Conservation (phyloP, 2,888 invertebrate species). For the Scrobipalpa costella region DNA sequence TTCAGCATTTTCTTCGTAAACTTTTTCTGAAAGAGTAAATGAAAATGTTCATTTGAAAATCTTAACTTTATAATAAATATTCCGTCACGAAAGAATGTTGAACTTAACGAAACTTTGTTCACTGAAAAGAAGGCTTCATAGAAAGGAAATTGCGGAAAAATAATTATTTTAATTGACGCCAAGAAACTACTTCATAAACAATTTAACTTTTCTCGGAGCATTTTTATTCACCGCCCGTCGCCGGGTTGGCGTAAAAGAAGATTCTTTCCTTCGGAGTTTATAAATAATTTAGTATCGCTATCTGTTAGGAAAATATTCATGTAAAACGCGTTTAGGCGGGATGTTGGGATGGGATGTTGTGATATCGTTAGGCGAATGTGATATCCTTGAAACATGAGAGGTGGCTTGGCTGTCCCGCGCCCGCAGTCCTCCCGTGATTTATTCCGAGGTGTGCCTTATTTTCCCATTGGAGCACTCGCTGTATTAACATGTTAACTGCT, state of each 20-base stretch:
- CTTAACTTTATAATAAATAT: constrained; percentile 9
- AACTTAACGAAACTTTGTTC: constrained; percentile 12
- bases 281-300: constrained; percentile 13
- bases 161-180: constrained; percentile 12
- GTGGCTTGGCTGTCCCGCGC: constrained; percentile 11
- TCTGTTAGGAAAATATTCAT: constrained; percentile 8
- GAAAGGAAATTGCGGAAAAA: constrained; percentile 1
- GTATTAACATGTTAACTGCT: constrained; percentile 6
- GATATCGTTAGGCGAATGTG: background rate
- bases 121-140: constrained; percentile 4
- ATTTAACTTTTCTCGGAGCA: constrained; percentile 1
- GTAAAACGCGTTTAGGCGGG: constrained; percentile 2
- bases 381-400: constrained; percentile 2
- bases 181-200: constrained; percentile 15
- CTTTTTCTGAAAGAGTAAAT: background rate
- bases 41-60: background rate
- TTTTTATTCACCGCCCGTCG: constrained; percentile 12
- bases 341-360: background rate
- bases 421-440: constrained; percentile 7
- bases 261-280: constrained; percentile 9
- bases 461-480: constrained; percentile 5
- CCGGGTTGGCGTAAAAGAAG: constrained; percentile 5
- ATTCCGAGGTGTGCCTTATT: constrained; percentile 5
- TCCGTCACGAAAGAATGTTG: constrained; percentile 8
- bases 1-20: background rate